These are phyloP conservation scores for Cercopithecus mitis DNA, from an alignment of 2,797 vertebrate genomes.

Conservation along the genomic window DNA sequence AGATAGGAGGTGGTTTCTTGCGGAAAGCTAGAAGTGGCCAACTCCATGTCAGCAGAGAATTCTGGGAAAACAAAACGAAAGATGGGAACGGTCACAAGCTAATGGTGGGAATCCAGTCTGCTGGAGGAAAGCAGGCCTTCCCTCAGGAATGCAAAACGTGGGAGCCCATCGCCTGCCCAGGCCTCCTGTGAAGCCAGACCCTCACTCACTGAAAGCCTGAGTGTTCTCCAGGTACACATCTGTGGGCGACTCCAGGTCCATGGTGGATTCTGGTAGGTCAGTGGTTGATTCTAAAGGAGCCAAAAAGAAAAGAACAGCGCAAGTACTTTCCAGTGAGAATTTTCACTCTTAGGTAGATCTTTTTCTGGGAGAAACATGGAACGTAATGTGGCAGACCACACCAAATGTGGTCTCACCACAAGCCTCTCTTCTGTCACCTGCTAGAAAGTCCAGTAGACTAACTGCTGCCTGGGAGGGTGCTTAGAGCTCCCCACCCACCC, in stretches of 20 bases:
- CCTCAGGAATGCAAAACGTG: not conserved
- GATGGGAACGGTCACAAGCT: not conserved
- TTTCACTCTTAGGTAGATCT: not conserved
- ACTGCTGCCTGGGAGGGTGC: no score
- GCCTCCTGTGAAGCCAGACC: not conserved
- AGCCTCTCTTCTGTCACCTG: not conserved
- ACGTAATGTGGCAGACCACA: not conserved
- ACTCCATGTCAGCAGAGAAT: no score
- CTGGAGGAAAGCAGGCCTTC: not conserved
- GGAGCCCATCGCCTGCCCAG: not conserved
- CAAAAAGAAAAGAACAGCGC: not conserved
- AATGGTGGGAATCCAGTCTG: not conserved
- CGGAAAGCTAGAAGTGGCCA: no score
- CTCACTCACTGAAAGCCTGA: not conserved
- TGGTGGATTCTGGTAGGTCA: not conserved
- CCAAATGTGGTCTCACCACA: not conserved
- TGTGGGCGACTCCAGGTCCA: rapidly evolving
- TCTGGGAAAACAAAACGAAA: not conserved
- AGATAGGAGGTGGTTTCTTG: no score
- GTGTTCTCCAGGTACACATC: not conserved
- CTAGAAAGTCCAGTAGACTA: not conserved
- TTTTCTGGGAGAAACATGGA: not conserved
- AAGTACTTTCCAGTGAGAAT: not conserved
- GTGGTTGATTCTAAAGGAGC: not conserved
- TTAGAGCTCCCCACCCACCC: not conserved